Conservation (phyloP, 1,140 invertebrate genomes). For the Pectinophora gossypiella region DNA sequence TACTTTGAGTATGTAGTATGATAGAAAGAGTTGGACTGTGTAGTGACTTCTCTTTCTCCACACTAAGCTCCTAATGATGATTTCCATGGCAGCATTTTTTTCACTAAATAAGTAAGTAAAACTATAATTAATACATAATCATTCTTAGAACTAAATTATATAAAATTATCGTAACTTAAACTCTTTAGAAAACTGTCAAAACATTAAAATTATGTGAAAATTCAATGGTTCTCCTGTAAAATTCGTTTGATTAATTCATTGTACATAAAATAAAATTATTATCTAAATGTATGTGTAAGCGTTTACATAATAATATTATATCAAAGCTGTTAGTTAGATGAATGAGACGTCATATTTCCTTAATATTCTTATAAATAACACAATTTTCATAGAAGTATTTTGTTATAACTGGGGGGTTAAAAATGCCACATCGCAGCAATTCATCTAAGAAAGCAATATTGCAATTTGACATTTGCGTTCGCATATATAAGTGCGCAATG, state of each 20-base stretch:
- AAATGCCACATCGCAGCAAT: too few species aligned
- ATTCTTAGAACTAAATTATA: slow-evolving; percentile 37
- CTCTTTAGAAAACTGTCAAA: slow-evolving; percentile 32
- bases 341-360: too few species aligned
- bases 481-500: too few species aligned
- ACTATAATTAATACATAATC: slow-evolving; percentile 15
- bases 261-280: slow-evolving; percentile 26
- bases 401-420: too few species aligned
- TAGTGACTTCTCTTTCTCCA: background rate
- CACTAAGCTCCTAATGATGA: slow-evolving; percentile 11
- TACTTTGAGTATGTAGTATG: background rate
- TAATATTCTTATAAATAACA: too few species aligned
- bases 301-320: too few species aligned
- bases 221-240: slow-evolving; percentile 31
- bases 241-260: slow-evolving; percentile 54
- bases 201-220: slow-evolving; percentile 21
- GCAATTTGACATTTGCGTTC: too few species aligned
- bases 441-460: too few species aligned
- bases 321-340: too few species aligned
- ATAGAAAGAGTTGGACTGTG: background rate
- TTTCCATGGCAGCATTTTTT: slow-evolving; percentile 28
- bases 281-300: too few species aligned
- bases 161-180: slow-evolving; percentile 35
- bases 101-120: slow-evolving; percentile 17
- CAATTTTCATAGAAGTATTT: too few species aligned